Base-by-base conservation (phyloP, 1,140 invertebrate genomes). In the Drosophila parvula region DNA sequence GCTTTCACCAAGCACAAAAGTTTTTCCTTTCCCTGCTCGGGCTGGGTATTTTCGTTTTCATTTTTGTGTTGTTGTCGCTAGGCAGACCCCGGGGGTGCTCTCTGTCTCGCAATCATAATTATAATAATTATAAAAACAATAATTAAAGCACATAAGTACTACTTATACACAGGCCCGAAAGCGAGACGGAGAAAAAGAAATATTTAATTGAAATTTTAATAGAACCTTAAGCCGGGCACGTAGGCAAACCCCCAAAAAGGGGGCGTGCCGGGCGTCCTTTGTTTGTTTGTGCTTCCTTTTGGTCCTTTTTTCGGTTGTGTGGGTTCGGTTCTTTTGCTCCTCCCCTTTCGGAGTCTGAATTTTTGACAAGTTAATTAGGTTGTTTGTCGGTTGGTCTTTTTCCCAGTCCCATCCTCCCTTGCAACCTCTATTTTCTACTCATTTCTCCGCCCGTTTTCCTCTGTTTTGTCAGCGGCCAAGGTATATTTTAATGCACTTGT, bases 361-460 rank as follows among this genome's bases (percentile, higher is more conserved):
- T 83, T 83, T 83, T 83, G 81, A 83, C 80, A 83, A 83, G 77
- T 84, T 83, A 83, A 83, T 83, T 83, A 83, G 65, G 73, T 83
- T 83, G 80, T 74, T 81, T 81, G 68, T 63, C 59, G 68, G 76
- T 47, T 36, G 55, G 57, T 64, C 57, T 14, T 43, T 47, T 38
- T 18, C 32, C 50, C 28, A 11, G 34, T n/a, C 10, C n/a, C 11
- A 16, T 6, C n/a, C 18, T 5, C 38, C 5, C 47, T 50, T 28
- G 36, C 22, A 48, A 8, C 7, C 38, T 16, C 16, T 32, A 70
- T n/a, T 44, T 65, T 32, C 27, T 27, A 8, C n/a, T 6, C 6
- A 30, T 5, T n/a, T 11, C 9, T n/a, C 4, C 27, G 28, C 14
- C 9, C 16, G 16, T 43, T 18, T 18, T 0, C 18, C 27, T 30